These are phyloP conservation scores for Chelon labrosus DNA, from an alignment of 2,797 vertebrate species.

Conservation along the genomic window DNA sequence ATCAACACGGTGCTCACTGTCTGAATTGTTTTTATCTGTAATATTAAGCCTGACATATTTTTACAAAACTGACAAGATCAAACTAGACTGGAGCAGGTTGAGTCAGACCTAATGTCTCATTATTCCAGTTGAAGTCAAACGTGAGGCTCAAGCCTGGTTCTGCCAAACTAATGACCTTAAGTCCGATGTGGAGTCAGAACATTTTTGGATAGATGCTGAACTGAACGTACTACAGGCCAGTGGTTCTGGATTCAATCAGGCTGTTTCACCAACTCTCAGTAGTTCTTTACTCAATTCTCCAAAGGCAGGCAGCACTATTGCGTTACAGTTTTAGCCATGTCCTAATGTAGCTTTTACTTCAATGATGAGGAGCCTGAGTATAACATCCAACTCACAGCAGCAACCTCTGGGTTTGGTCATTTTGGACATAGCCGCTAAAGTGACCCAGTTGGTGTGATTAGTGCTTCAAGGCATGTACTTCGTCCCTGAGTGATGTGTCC, in stretches of 20 bases:
- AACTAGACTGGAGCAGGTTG: conserved; percentile 29
- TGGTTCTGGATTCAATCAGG: conserved; percentile 59
- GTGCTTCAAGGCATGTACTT: conserved; percentile 52
- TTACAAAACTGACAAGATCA: conserved; percentile 17
- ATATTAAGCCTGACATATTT: conserved; percentile 27
- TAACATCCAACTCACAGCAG: conserved; percentile 39
- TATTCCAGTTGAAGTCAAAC: conserved; percentile 36
- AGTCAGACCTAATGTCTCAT: conserved; percentile 29
- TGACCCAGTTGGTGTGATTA: conserved; percentile 57
- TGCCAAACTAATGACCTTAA: conserved; percentile 45
- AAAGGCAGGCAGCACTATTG: conserved; percentile 51
- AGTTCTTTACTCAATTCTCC: conserved; percentile 39
- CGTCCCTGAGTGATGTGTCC: conserved; percentile 52
- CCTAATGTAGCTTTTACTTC: conserved; percentile 32
- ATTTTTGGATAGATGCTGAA: conserved; percentile 50
- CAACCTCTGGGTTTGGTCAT: conserved; percentile 62
- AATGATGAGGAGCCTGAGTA: conserved; percentile 24
- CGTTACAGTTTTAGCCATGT: conserved; percentile 56
- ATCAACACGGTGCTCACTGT: neutral
- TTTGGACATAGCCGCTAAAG: conserved; percentile 56
- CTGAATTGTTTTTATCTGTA: conserved; percentile 19
- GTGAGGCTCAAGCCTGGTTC: conserved; percentile 33
- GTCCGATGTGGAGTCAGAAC: conserved; percentile 30
- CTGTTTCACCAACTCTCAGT: conserved; percentile 50
- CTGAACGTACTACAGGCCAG: conserved; percentile 36